Evolutionary conservation across 2,797 vertebrate species (phyloP), one percentile per base, ranked within the genome.

Genomic region (Cyclopterus lumpus): DNA sequence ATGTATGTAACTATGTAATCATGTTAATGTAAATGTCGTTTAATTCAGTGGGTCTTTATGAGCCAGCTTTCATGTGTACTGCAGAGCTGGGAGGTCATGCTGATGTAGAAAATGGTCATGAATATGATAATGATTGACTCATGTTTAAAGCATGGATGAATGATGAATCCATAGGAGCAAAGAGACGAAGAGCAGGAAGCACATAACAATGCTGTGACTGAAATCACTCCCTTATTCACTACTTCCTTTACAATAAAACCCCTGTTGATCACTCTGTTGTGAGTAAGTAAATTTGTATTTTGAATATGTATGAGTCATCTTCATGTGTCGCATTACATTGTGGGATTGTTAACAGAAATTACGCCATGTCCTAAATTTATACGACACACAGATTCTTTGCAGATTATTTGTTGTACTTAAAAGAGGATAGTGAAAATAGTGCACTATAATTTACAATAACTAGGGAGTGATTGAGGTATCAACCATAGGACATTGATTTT

Each of bases 31-130:
- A 38, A 14, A 58, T 20, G 5, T n/a, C 6, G 38, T 55, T 60
- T 48, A 26, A 79, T 75, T 71, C 7, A 14, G 48, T 46, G 36
- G 26, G n/a, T 38, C 1, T 71, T 15, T 49, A 38, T 76, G 18
- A 66, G 78, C 74, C 81, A 90, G 76, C 91, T 92, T 91, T 90
- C 86, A 91, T 89, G 82, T 81, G 58, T 28, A 32, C 32, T 46
- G 60, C 62, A 73, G 44, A 61, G 67, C n/a, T 60, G 62, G 42
- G 54, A 80, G 65, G 22, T 71, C 67, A 81, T 64, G 79, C 57
- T 65, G n/a, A 80, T 58, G 58, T 8, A 40, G 30, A 51, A 70
- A 57, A 67, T 69, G 66, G 49, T 22, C 26, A 60, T 82, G 80
- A 62, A 79, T 22, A 46, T 70, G 61, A 77, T 74, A 36, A 73